Percentiles rank a stretch among this genome's conserved stretches.
These are phyloP conservation scores for Tiliacea aurago DNA, from an alignment of 2,888 invertebrate genomes.

Conservation along the genomic window DNA sequence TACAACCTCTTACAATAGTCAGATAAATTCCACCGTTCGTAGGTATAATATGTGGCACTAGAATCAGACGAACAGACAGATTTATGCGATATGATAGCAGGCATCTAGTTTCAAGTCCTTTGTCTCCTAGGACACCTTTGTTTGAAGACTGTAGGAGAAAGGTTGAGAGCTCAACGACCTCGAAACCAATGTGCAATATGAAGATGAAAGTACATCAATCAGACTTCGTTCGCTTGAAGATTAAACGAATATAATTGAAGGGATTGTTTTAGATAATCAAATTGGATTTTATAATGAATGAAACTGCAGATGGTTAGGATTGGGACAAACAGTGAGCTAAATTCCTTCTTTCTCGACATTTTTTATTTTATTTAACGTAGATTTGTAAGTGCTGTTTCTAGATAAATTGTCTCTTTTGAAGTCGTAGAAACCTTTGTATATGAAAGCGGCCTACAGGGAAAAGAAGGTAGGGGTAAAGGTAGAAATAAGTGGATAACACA, in stretches of 20 bases:
- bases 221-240: constrained; percentile 8
- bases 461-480: too few species aligned
- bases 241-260: background rate
- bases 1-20: constrained; percentile 20
- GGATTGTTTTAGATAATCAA: background rate
- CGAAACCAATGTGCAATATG: constrained; percentile 10
- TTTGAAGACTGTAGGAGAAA: constrained; percentile 17
- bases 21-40: constrained; percentile 20
- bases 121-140: constrained; percentile 51
- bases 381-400: background rate
- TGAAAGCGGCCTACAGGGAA: too few species aligned
- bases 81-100: constrained; percentile 40
- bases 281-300: background rate
- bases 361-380: background rate
- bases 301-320: too few species aligned
- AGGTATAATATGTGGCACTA: constrained; percentile 16
- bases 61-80: constrained; percentile 39
- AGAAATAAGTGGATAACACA: too few species aligned
- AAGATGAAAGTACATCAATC: constrained; percentile 26
- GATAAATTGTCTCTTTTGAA: background rate
- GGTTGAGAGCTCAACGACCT: constrained; percentile 28
- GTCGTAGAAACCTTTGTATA: too few species aligned
- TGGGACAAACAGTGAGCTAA: background rate
- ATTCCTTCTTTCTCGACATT: background rate
- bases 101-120: constrained; percentile 40